Percentiles rank a stretch among this genome's conserved stretches.
These are phyloP conservation scores for Triplophysa yarkandensis DNA, from an alignment of 2,797 vertebrate genomes.

Conservation along the genomic window DNA sequence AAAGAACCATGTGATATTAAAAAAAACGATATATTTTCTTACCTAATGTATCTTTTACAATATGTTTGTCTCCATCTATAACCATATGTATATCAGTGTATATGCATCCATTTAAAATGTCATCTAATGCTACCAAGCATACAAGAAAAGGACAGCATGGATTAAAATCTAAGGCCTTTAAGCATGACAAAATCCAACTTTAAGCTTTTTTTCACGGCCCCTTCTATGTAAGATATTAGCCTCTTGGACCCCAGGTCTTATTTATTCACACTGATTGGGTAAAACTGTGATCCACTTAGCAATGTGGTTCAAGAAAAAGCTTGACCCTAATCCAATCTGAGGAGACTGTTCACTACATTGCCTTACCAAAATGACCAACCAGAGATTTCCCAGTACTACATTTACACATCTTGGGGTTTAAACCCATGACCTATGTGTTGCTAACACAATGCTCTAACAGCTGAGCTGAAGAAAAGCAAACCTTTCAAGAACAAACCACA, in stretches of 20 bases:
- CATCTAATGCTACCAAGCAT: not conserved
- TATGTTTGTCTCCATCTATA: no score
- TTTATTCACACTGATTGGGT: conserved; percentile 30
- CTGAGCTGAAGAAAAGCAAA: not conserved
- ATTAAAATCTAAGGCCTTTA: conserved; percentile 11
- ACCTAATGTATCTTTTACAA: no score
- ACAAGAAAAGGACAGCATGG: not conserved
- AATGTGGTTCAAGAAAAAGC: conserved; percentile 7
- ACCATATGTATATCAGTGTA: no score
- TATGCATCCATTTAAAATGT: no score
- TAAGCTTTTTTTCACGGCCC: not conserved
- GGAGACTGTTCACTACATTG: not conserved
- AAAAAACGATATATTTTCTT: no score
- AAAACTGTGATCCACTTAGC: conserved; percentile 19
- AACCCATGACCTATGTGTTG: not conserved
- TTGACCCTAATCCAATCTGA: conserved; percentile 27
- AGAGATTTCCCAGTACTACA: conserved; percentile 8
- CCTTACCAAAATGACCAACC: not conserved
- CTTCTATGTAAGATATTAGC: conserved; percentile 1
- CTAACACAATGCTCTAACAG: not conserved
- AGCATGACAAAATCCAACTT: conserved; percentile 21
- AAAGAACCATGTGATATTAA: not conserved
- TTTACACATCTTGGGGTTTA: not conserved
- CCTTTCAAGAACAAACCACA: conserved; percentile 22
- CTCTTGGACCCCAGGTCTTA: not conserved